Conservation (phyloP, 2,888 invertebrate genomes). For the Dione juno region DNA sequence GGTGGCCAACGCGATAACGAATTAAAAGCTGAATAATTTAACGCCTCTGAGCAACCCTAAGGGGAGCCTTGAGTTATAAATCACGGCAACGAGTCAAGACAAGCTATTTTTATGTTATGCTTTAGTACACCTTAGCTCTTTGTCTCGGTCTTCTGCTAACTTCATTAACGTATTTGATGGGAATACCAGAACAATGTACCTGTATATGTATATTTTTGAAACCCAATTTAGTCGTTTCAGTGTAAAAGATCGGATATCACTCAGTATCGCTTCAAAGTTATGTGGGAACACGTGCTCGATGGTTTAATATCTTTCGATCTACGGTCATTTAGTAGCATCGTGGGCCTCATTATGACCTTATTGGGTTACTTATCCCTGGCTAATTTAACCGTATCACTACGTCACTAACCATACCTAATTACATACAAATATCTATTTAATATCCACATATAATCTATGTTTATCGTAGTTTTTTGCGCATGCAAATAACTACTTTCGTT, state of each 20-base stretch:
- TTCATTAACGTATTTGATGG: constrained; percentile 68
- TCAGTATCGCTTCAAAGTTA: constrained; percentile 58
- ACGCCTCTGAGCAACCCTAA: constrained; percentile 65
- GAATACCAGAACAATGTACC: constrained; percentile 70
- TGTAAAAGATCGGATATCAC: constrained; percentile 52
- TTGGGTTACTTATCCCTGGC: constrained; percentile 38
- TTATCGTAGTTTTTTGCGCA: not conserved
- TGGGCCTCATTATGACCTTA: constrained; percentile 47
- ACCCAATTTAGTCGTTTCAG: constrained; percentile 70
- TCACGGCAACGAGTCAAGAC: constrained; percentile 74
- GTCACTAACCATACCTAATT: constrained; percentile 38
- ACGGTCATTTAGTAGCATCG: constrained; percentile 42
- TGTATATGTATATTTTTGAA: constrained; percentile 55
- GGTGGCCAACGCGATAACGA: constrained; percentile 75
- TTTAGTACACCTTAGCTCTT: constrained; percentile 72
- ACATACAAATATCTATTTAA: constrained; percentile 30
- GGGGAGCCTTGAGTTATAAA: constrained; percentile 71
- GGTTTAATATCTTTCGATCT: constrained; percentile 39
- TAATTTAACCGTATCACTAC: constrained; percentile 29
- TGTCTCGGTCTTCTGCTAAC: constrained; percentile 67
- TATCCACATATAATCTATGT: not conserved
- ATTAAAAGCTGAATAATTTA: constrained; percentile 83
- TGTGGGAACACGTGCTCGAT: constrained; percentile 66
- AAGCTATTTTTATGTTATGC: constrained; percentile 75
- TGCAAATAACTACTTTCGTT: constrained; percentile 23